Conservation (phyloP, 2,797 vertebrate genomes). For the Melanotaenia nigrans region DNA sequence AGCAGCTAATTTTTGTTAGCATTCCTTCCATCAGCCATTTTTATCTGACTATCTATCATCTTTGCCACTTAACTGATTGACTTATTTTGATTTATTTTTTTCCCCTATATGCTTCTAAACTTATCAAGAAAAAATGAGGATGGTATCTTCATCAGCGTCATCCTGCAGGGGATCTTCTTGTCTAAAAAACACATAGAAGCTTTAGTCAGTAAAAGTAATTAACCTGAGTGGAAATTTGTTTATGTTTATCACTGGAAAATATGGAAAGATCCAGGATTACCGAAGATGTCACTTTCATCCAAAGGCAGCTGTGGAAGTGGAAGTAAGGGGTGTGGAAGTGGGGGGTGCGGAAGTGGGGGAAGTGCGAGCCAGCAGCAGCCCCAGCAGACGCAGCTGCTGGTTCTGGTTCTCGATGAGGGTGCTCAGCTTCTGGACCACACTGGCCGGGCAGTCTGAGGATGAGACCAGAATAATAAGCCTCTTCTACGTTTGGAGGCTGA, state of each 20-base stretch:
- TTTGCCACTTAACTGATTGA: no score
- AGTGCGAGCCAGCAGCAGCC: not conserved
- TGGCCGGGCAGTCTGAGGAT: conserved; percentile 2
- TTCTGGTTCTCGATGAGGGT: conserved; percentile 15
- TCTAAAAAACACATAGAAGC: not conserved
- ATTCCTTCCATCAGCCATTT: no score
- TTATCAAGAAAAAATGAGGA: not conserved
- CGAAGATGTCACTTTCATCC: not conserved
- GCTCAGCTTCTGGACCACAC: conserved; percentile 8
- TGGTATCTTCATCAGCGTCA: not conserved
- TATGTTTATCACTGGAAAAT: no score
- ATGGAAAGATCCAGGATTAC: no score
- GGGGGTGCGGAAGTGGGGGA: not conserved
- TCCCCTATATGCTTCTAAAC: not conserved
- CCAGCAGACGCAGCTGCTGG: conserved; percentile 13
- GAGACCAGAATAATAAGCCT: not conserved
- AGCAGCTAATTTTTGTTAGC: no score
- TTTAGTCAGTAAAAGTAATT: not conserved
- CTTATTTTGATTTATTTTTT: not conserved
- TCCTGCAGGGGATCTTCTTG: not conserved
- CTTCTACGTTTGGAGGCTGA: not conserved
- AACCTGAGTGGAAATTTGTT: not conserved
- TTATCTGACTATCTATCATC: no score
- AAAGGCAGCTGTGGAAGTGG: not conserved
- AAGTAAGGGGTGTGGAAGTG: no score